Evolutionary conservation across 2,888 invertebrate species (phyloP), one percentile per base, ranked within the genome.

Genomic region (Boloria selene): DNA sequence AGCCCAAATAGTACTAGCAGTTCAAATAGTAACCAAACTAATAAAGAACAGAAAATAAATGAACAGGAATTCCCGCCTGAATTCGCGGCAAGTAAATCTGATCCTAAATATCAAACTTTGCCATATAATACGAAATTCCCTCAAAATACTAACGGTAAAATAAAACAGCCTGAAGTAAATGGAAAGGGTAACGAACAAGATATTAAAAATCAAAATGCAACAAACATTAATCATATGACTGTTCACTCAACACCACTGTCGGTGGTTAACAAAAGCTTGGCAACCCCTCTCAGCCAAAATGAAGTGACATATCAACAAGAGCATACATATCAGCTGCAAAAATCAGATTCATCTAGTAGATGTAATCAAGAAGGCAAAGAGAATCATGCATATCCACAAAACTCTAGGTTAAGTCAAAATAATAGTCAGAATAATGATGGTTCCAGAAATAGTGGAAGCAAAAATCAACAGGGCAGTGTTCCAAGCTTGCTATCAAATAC

Each of bases 81-180:
- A 79, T 96, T 96, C 80, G 94, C 94, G 68, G 94, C 96, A 31
- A 96, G 95, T 79, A 97, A 97, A 84, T 96, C 95, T 64, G 97
- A 98, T 86, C 97, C 96, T 51, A 98, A 97, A 88, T 98, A 97
- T 92, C 97, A 98, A 93, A 97, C 97, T 38, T 92, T 98, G 87
- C 97, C 98, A 75, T 96, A 97, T 89, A 98, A 95, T 83, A 97
- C 96, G 47, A 98, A 97, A 87, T 96, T 97, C 84, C 95, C 95
- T 90, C 95, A 94, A 86, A 83, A 90, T 73, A 82, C 83, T 62
- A 88, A 87, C 65, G 87, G 86, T 49, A 90, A 91, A 77, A 70
- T 82, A 71, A 91, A 90, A 80, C 75, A 77, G 65, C 77, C 83
- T 13, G 90, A 91, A 76, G 74, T 82, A 44, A 86, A 90, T 70